Percentiles rank a stretch among this genome's conserved stretches.
These are phyloP conservation scores for Bathynomus jamesi DNA, from an alignment of 1,140 invertebrate species.

Conservation along the genomic window DNA sequence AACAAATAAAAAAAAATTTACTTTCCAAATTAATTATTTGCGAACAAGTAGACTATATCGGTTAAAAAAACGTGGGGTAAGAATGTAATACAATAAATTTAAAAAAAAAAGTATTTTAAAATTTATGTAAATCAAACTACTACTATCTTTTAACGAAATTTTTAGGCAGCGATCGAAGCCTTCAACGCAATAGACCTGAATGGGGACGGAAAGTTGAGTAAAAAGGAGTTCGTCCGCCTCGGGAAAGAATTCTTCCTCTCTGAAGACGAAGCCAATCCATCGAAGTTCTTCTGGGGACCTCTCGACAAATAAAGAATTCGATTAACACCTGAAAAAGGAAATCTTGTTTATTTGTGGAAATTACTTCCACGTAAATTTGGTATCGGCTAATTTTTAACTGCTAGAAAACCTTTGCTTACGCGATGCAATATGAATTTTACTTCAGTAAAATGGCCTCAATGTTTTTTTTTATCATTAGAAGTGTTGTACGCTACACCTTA, in stretches of 20 bases:
- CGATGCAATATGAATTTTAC: too few relatives aligned
- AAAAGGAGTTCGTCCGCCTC: conserved; percentile 67
- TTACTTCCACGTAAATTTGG: too few relatives aligned
- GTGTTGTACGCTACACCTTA: too few relatives aligned
- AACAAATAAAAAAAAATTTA: conserved; percentile 32
- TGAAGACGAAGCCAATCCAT: conserved; percentile 63
- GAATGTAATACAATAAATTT: background rate
- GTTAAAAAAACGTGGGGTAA: background rate
- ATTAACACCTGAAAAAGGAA: too few relatives aligned
- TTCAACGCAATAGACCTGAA: conserved; percentile 69
- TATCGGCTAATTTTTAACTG: too few relatives aligned
- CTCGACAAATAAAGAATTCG: conserved; percentile 44
- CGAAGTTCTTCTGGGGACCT: conserved; percentile 77
- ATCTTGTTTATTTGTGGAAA: too few relatives aligned
- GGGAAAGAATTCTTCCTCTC: conserved; percentile 69
- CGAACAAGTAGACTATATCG: background rate
- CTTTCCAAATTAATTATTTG: background rate
- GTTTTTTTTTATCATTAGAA: too few relatives aligned
- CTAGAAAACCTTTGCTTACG: too few relatives aligned
- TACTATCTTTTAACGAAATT: too few relatives aligned
- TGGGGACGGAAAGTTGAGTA: conserved; percentile 61
- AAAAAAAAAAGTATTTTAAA: background rate
- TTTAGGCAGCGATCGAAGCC: conserved; percentile 57
- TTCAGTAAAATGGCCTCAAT: too few relatives aligned
- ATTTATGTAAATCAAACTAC: too few relatives aligned